Conservation (phyloP, 2,797 vertebrate species). For the Ispidina lecontei region DNA sequence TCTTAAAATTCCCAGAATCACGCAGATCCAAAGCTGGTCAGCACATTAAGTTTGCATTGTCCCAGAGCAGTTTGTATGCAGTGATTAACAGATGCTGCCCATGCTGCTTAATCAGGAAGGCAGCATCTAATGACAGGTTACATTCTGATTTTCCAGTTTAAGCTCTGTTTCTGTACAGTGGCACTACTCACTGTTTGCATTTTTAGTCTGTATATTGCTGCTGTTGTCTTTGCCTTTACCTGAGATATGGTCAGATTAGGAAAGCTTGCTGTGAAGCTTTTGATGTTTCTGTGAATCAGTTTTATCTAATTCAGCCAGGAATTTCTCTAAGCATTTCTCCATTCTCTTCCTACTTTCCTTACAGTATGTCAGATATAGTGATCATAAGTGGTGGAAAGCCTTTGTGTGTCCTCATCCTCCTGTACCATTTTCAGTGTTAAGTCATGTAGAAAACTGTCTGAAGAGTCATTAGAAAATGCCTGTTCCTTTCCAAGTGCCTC, state of each 20-base stretch:
- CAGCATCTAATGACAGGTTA: neutral
- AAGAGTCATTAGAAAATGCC: neutral
- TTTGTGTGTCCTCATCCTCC: neutral
- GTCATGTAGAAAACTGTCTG: neutral
- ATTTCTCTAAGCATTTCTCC: neutral
- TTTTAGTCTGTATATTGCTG: neutral
- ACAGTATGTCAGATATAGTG: neutral
- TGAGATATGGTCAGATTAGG: neutral
- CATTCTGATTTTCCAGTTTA: neutral
- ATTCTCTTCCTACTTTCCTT: neutral
- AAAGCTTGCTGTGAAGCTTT: neutral
- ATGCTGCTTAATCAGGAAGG: neutral
- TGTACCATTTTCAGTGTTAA: neutral
- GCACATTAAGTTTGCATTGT: neutral
- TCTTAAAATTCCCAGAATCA: neutral
- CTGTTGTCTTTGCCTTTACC: neutral
- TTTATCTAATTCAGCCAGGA: neutral
- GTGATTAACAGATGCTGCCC: neutral
- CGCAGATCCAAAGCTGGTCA: neutral
- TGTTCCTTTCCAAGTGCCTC: neutral
- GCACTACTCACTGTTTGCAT: neutral
- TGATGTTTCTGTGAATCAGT: neutral
- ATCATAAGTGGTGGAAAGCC: neutral
- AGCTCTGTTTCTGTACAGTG: neutral
- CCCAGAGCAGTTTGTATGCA: neutral